phyloP scores from a whole-genome alignment of 2,113 vertebrate species.

The Lycocorax pyrrhopterus region DNA sequence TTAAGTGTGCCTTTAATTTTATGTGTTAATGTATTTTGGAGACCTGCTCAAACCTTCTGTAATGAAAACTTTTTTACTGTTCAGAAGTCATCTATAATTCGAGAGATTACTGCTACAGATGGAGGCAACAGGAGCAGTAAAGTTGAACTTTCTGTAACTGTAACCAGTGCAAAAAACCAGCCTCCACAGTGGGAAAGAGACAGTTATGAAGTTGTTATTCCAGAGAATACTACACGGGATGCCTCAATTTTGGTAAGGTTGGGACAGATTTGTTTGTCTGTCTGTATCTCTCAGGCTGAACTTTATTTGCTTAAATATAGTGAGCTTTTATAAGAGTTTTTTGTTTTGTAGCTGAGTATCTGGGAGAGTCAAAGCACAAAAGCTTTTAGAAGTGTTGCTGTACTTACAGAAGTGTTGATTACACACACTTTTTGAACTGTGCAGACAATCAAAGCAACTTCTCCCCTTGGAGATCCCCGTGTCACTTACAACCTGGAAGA shows the following conservation, averaged over 20 bases:
- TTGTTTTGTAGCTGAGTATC: neutral
- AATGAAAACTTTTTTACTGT: neutral
- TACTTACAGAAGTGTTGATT: neutral
- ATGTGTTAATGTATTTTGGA: neutral
- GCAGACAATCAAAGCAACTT: slow-evolving; percentile 87
- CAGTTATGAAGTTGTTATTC: slow-evolving; percentile 79
- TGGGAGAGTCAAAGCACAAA: neutral
- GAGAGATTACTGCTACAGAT: slow-evolving; percentile 79
- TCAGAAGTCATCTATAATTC: slow-evolving; percentile 79
- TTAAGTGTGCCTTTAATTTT: neutral
- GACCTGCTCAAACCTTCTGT: neutral
- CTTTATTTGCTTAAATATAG: neutral
- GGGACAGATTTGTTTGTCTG: neutral
- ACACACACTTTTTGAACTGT: neutral
- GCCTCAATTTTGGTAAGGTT: slow-evolving; percentile 71
- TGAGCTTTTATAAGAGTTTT: neutral
- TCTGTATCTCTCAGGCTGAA: neutral
- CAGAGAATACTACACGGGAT: slow-evolving; percentile 80
- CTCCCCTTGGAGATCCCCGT: slow-evolving; percentile 82
- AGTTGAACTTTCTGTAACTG: slow-evolving; percentile 79
- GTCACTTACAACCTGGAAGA: slow-evolving; percentile 88
- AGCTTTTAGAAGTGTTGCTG: neutral
- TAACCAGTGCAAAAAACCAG: slow-evolving; percentile 85
- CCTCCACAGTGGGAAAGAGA: slow-evolving; percentile 85
- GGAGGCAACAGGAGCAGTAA: slow-evolving; percentile 83